These are phyloP conservation scores for Lapara coniferarum DNA, from an alignment of 2,888 invertebrate genomes.

Conservation along the genomic window DNA sequence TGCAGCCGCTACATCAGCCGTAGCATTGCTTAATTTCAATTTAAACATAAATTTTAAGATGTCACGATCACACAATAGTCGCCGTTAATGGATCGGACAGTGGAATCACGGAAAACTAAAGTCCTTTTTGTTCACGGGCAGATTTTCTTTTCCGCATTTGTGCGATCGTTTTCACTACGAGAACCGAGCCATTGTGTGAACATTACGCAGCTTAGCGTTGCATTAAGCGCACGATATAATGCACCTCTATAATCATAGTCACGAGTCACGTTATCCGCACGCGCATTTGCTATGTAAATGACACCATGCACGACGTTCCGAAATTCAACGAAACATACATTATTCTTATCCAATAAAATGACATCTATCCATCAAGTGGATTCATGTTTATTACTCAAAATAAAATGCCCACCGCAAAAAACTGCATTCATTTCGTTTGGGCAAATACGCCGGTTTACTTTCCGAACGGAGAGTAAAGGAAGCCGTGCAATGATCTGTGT, in stretches of 20 bases:
- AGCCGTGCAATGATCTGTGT: slow-evolving; percentile 38
- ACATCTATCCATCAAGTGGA: slow-evolving; percentile 43
- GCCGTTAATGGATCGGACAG: background rate
- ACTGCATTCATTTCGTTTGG: slow-evolving; percentile 46
- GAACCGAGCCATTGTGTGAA: slow-evolving; percentile 62
- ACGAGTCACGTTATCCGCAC: slow-evolving; percentile 68
- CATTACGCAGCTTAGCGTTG: slow-evolving; percentile 67
- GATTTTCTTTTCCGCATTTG: slow-evolving; percentile 62
- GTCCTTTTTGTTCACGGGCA: slow-evolving; percentile 45
- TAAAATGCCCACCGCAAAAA: slow-evolving; percentile 51
- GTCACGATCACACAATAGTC: background rate
- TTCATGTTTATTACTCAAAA: slow-evolving; percentile 49
- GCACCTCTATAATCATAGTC: slow-evolving; percentile 69
- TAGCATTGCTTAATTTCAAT: slow-evolving; percentile 52
- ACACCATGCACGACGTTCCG: slow-evolving; percentile 64
- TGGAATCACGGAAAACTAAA: slow-evolving; percentile 32
- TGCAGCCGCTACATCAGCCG: slow-evolving; percentile 28
- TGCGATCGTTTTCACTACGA: slow-evolving; percentile 59
- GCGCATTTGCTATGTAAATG: slow-evolving; percentile 70
- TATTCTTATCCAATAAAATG: slow-evolving; percentile 51
- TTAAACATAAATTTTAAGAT: background rate
- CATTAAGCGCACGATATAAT: slow-evolving; percentile 70
- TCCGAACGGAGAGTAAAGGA: slow-evolving; percentile 34
- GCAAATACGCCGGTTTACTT: slow-evolving; percentile 48
- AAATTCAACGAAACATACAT: slow-evolving; percentile 46